Conservation (phyloP, 37 sponge, comb jelly and placozoan genomes). For the Diacarnus erythraeanus region DNA sequence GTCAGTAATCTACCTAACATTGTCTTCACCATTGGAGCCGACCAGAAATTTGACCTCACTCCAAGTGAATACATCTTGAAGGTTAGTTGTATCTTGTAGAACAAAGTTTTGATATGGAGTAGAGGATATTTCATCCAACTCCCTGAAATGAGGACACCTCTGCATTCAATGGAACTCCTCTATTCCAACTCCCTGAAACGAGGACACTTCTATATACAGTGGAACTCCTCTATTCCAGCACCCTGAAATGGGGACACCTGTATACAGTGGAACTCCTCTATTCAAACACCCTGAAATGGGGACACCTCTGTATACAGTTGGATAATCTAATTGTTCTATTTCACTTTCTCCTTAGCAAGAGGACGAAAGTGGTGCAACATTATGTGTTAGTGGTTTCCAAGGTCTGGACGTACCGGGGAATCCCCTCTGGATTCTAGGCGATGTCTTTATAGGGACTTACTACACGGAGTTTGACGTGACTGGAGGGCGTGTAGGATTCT, state of each 20-base stretch:
- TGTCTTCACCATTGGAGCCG: conserved; percentile 50
- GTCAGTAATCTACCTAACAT: conserved; percentile 64
- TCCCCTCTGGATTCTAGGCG: conserved; percentile 92
- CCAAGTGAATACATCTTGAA: conserved; percentile 72
- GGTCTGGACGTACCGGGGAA: conserved; percentile 78
- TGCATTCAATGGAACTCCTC: too few relatives aligned
- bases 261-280: too few relatives aligned
- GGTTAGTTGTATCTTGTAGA: conserved; percentile 18
- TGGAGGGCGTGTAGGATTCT: conserved; percentile 80
- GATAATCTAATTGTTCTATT: neutral
- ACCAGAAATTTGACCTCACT: conserved; percentile 53
- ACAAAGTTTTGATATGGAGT: neutral
- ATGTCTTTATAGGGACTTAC: conserved; percentile 90
- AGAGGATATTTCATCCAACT: neutral
- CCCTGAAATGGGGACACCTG: too few relatives aligned
- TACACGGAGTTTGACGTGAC: conserved; percentile 92
- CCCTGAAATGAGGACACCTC: too few relatives aligned
- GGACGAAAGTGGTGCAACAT: neutral
- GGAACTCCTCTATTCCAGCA: too few relatives aligned
- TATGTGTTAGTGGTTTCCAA: conserved; percentile 85
- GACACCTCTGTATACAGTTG: too few relatives aligned
- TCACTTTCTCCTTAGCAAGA: neutral
- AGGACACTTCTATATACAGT: too few relatives aligned
- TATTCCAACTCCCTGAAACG: too few relatives aligned
- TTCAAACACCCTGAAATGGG: too few relatives aligned